Evolutionary conservation across 2,113 vertebrate genomes (phyloP), one percentile per base, ranked within the genome.

Genomic region (Myrmophylax atrothorax): DNA sequence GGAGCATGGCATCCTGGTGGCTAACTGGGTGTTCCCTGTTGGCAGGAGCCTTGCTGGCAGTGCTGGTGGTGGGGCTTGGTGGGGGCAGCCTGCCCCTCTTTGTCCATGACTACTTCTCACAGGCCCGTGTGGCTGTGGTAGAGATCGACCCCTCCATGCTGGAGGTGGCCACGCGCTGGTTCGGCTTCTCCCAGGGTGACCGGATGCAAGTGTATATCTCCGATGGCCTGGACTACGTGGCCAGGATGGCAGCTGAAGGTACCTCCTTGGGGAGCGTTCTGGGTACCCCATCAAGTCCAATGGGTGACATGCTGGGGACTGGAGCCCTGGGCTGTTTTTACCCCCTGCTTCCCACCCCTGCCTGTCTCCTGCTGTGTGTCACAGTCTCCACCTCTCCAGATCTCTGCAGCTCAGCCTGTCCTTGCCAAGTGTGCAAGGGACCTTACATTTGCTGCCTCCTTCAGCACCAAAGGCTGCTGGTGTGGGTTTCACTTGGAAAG

Each of bases 41-140:
- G 92, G 35, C 97, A 99, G 99, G 98, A 64, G 82, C 84, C 12
- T 92, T 89, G 0, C 87, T 99, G 79, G 97, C 98, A 0, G 94
- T 99, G 94, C 95, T 99, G 83, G 97, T 99, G 87, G 98, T 99
- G 56, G 99, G 99, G 29, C 98, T 99, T 1, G 99, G 99, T 0
- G 99, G 99, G 7, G 99, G 99, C 90, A 99, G 99, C 70, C 98
- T 99, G 76, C 98, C 99, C 20, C 98, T 99, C 97, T 99, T 99
- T 44, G 62, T 99, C 72, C 98, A 99, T 0, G 99, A 99, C 94
- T 99, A 99, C 95, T 98, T 99, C 89, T 98, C 97, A 0, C 85
- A 90, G 77, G 97, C 98, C 49, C 72, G 1, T 0, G 87, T 99
- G 3, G 98, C 99, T 3, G 99, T 99, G 40, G 98, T 99, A 81